A percentile compares a stretch with the other conserved stretches of the same genome.
Evolutionary conservation across 2,797 vertebrate species (phyloP).

Genomic region (Phrynocephalus guinanensis): DNA sequence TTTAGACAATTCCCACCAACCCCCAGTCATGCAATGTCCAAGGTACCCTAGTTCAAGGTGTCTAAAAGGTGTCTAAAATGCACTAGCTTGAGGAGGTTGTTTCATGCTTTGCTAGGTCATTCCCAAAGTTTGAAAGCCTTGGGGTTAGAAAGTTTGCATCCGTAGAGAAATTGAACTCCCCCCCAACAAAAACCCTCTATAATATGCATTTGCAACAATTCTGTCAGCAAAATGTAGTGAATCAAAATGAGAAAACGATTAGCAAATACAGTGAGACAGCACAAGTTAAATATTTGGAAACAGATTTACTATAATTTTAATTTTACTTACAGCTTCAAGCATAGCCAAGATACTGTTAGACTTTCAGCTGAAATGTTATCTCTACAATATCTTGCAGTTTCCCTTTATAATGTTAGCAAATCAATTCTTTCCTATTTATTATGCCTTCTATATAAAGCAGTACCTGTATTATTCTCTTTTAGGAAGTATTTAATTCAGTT

Average conservation of each 20-base stretch:
- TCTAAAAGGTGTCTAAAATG: background rate
- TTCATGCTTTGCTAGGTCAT: background rate
- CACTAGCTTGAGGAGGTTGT: background rate
- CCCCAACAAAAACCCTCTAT: background rate
- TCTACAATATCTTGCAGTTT: background rate
- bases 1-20: background rate
- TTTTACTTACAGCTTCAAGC: background rate
- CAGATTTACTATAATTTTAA: conserved; percentile 25
- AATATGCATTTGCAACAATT: background rate
- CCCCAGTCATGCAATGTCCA: background rate
- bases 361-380: background rate
- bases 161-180: background rate
- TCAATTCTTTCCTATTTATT: background rate
- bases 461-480: conserved; percentile 40
- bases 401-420: conserved; percentile 6
- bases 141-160: background rate
- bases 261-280: background rate
- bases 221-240: background rate
- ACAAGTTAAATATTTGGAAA: background rate
- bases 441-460: background rate
- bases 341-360: background rate
- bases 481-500: conserved; percentile 46
- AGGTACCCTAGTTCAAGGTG: background rate
- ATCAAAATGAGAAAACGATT: background rate
- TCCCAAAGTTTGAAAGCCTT: background rate